Evolutionary conservation across 2,797 vertebrate species (phyloP), one percentile per base, ranked within the genome.

Genomic region (Hippocampus kuda): DNA sequence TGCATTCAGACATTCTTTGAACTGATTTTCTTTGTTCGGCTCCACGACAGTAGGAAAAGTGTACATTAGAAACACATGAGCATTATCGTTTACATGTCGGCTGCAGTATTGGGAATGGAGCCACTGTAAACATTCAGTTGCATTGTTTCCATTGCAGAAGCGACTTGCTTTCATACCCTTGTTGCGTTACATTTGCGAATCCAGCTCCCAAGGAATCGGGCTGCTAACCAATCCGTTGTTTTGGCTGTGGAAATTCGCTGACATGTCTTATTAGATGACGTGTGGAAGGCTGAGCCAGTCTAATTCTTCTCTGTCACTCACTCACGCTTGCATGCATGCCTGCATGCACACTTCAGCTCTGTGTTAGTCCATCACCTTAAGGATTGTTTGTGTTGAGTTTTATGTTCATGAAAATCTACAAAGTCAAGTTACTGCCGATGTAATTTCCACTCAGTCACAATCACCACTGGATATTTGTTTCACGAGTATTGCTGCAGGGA

Each of bases 171-270:
- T 11, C 18, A 13, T 63, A 22, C 22, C 34, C 6, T 13, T 18
- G 9, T 42, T n/a, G 38, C 4, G 34, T 41, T 34, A 62, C n/a
- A 38, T 41, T 41, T 62, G 34, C 22, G 15, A n/a, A 5, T 5
- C 60, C 60, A n/a, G 60, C 60, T 62, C 5, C 34, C 18, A 13
- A 60, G 57, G 57, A 60, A 60, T 30, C 12, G 16, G 26, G 57
- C 27, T 41, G 3, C 18, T n/a, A 41, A 62, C 34, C 34, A 62
- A 41, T 15, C 38, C 41, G 34, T 41, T 41, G 18, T 38, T 22
- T 42, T 41, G 60, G 34, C 41, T 38, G 60, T 20, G 60, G 34
- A 38, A 62, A 62, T 62, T 42, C 16, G 60, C 60, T 62, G 60
- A 62, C 60, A n/a, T 20, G 5, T 12, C 60, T 34, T n/a, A 62